Evolutionary conservation across 1,140 invertebrate species (phyloP).

Genomic region (Pseudomyrmex gracilis): DNA sequence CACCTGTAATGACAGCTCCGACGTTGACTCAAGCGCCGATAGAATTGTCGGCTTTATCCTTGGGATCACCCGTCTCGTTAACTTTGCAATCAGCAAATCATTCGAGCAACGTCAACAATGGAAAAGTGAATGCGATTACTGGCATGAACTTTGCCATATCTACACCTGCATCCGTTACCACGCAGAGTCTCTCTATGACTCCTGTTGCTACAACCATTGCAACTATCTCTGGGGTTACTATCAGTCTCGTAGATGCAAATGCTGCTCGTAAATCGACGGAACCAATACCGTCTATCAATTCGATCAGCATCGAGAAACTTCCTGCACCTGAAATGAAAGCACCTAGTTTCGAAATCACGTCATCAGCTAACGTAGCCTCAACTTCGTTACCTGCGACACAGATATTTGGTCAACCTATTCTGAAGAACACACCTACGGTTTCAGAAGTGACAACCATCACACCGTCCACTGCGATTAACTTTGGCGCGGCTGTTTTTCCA

Average conservation of each 20-base stretch:
- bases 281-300: not conserved
- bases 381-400: conserved; percentile 12
- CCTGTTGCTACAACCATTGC: conserved; percentile 9
- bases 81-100: conserved; percentile 4
- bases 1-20: not conserved
- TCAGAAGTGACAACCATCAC: conserved; percentile 45
- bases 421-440: conserved; percentile 32
- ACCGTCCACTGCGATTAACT: conserved; percentile 43
- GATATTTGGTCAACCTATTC: conserved; percentile 51
- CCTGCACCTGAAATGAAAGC: conserved; percentile 24
- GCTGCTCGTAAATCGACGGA: not conserved
- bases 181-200: conserved; percentile 4
- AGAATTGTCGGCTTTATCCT: conserved; percentile 33
- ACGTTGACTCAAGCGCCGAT: not conserved
- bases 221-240: conserved; percentile 29
- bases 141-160: conserved; percentile 61
- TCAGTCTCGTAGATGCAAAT: conserved; percentile 10
- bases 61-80: conserved; percentile 23
- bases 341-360: conserved; percentile 4
- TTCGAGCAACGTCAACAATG: conserved; percentile 13
- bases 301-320: conserved; percentile 56
- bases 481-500: conserved; percentile 35
- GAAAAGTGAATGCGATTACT: conserved; percentile 46
- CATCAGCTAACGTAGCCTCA: not conserved
- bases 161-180: not conserved